Percentiles rank a stretch among this genome's conserved stretches.
phyloP scores from a whole-genome alignment of 2,113 vertebrate genomes.

The Geothlypis trichas region DNA sequence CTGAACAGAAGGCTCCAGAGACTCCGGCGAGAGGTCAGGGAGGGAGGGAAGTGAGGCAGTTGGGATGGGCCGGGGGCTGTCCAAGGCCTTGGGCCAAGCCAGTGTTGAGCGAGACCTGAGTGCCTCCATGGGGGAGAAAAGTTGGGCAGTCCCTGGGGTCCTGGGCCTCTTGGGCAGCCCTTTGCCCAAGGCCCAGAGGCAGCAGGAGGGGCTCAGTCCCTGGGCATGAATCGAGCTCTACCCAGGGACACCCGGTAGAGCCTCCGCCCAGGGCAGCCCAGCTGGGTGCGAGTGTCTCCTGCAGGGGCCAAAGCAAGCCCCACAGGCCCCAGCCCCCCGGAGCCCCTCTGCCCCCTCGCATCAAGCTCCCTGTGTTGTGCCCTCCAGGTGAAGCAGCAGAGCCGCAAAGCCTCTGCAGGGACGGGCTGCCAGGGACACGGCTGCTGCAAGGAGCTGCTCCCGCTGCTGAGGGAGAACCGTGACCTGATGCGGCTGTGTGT shows the following conservation, averaged over 20 bases:
- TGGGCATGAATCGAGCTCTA: fast-evolving
- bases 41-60: background rate
- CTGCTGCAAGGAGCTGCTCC: background rate
- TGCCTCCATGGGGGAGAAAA: fast-evolving
- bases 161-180: too few relatives aligned
- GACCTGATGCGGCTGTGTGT: background rate
- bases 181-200: too few relatives aligned
- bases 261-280: fast-evolving
- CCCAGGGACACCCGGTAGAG: background rate
- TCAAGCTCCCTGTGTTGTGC: background rate
- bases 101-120: fast-evolving
- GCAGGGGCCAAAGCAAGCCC: background rate
- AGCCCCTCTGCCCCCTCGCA: background rate
- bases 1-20: fast-evolving
- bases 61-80: background rate
- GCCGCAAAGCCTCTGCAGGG: background rate
- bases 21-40: fast-evolving
- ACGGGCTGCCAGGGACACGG: fast-evolving
- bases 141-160: fast-evolving
- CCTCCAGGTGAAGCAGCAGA: background rate
- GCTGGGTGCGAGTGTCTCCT: fast-evolving
- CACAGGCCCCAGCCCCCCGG: fast-evolving
- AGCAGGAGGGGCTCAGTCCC: too few relatives aligned
- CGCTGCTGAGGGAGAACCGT: background rate
- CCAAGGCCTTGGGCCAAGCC: background rate